Percentiles rank a stretch among this genome's conserved stretches.
Evolutionary conservation across 2,888 invertebrate genomes (phyloP).

Genomic region (Hydraecia micacea): DNA sequence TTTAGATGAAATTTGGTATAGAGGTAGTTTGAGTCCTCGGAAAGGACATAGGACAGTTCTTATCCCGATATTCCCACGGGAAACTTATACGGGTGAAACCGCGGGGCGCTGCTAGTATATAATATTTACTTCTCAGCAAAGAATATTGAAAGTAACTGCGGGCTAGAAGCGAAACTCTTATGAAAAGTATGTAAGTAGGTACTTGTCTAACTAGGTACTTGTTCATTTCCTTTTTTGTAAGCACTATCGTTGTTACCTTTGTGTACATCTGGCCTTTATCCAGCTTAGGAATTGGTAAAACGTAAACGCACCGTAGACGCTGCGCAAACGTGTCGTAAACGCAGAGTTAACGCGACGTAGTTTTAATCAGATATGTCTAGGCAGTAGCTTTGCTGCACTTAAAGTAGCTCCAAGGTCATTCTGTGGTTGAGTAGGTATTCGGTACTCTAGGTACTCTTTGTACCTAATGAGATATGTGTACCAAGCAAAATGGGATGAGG

Average conservation of each 20-base stretch:
- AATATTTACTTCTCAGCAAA: constrained; percentile 14
- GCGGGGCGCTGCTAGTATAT: no score
- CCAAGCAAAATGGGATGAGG: not conserved
- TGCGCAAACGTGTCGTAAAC: not conserved
- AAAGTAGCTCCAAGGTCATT: not conserved
- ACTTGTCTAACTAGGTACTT: no score
- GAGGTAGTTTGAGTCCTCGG: no score
- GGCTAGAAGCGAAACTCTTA: not conserved
- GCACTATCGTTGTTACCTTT: not conserved
- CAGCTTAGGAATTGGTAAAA: not conserved
- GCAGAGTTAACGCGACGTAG: not conserved
- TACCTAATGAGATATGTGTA: no score
- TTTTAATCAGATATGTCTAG: not conserved
- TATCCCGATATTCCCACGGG: no score
- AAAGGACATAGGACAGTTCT: no score
- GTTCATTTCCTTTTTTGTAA: not conserved
- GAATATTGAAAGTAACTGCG: not conserved
- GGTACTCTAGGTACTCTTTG: no score
- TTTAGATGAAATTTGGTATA: no score
- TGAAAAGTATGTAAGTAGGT: not conserved
- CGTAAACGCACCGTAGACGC: not conserved
- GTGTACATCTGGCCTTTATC: not conserved
- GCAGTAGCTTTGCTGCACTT: not conserved
- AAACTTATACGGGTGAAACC: no score
- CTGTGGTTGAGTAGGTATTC: not conserved